Percentiles rank a stretch among this genome's conserved stretches.
phyloP scores from a whole-genome alignment of 2,888 invertebrate genomes.

The Mayetiola destructor region DNA sequence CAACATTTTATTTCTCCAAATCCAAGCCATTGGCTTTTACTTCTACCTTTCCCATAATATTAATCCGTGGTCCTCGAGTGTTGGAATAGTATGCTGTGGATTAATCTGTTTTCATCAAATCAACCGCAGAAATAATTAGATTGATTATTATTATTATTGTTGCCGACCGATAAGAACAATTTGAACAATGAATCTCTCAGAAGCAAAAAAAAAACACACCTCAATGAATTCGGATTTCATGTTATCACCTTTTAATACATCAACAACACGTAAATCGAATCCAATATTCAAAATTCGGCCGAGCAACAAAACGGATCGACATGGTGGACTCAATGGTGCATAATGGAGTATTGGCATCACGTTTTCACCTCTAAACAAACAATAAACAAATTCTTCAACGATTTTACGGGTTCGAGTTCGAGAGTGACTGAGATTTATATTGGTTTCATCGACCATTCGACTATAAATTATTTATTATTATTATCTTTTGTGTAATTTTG shows the following conservation, averaged over 20 bases:
- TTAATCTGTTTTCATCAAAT: too few relatives aligned
- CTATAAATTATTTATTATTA: neutral
- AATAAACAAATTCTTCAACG: slow-evolving; percentile 36
- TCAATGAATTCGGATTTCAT: slow-evolving; percentile 45
- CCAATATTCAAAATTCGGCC: slow-evolving; percentile 44
- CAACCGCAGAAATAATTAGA: too few relatives aligned
- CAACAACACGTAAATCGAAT: slow-evolving; percentile 42
- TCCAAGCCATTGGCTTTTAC: too few relatives aligned
- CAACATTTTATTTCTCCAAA: neutral
- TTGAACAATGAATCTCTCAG: too few relatives aligned
- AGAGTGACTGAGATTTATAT: too few relatives aligned
- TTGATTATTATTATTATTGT: too few relatives aligned
- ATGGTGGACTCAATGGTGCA: slow-evolving; percentile 43
- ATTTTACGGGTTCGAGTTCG: slow-evolving; percentile 29
- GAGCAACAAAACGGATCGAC: slow-evolving; percentile 42
- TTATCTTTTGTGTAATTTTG: neutral
- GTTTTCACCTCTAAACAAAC: slow-evolving; percentile 32
- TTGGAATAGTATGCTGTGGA: slow-evolving; percentile 43
- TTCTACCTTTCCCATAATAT: slow-evolving; percentile 39
- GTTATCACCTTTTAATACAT: slow-evolving; percentile 43
- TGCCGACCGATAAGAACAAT: too few relatives aligned
- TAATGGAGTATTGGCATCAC: slow-evolving; percentile 40
- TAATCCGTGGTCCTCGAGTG: slow-evolving; percentile 42
- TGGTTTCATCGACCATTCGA: slow-evolving; percentile 21
- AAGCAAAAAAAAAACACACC: slow-evolving; percentile 28